phyloP scores from a whole-genome alignment of 2,888 invertebrate genomes.

The Galerucella nymphaeae region DNA sequence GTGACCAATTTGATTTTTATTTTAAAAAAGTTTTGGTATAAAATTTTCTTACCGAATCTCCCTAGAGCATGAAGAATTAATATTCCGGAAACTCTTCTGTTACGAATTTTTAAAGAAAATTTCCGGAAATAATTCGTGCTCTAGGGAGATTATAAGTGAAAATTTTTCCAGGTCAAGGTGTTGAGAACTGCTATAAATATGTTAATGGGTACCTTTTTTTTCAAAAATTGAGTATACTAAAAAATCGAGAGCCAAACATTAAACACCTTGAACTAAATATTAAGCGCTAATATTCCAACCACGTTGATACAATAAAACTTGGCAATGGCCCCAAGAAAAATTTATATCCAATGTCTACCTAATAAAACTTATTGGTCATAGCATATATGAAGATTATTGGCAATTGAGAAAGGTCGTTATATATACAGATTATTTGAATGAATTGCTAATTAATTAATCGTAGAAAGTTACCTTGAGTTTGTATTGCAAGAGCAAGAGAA shows the following conservation, averaged over 20 bases:
- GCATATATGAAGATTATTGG: conserved; percentile 7
- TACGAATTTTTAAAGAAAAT: too few species aligned
- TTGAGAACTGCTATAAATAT: too few species aligned
- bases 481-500: background rate
- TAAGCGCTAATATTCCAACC: conserved; percentile 35
- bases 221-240: background rate
- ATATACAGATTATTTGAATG: background rate
- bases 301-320: conserved; percentile 42
- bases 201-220: background rate
- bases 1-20: too few species aligned
- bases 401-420: conserved; percentile 5
- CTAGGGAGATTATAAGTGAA: too few species aligned
- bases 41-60: too few species aligned
- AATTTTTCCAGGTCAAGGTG: too few species aligned
- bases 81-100: too few species aligned
- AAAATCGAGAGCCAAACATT: conserved; percentile 21
- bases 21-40: too few species aligned
- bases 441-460: background rate
- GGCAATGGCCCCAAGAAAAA: conserved; percentile 39
- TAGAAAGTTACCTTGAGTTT: conserved; percentile 8
- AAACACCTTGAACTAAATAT: conserved; percentile 42
- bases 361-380: conserved; percentile 20
- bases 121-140: too few species aligned
- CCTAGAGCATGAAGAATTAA: too few species aligned
- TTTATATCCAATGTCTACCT: conserved; percentile 19